Conservation (phyloP, 2,888 invertebrate species). For the Cataglyphis albicans region DNA sequence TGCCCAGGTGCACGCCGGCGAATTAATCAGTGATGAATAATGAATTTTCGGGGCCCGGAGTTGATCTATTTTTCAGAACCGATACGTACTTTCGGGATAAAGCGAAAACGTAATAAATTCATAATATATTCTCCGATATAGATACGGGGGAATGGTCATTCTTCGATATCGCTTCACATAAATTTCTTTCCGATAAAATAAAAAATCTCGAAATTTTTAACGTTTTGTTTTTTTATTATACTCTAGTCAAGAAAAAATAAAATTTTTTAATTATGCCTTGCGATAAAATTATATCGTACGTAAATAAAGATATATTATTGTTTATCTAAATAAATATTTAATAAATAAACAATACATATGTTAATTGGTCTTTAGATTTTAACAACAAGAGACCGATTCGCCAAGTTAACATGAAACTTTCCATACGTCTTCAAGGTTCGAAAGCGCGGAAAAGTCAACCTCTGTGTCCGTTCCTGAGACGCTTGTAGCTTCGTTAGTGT, state of each 20-base stretch:
- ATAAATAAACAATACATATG: not conserved
- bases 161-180: not conserved
- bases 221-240: not conserved
- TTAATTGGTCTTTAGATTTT: not conserved
- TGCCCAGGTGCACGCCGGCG: constrained; percentile 40
- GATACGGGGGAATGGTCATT: not conserved
- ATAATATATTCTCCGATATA: not conserved
- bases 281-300: not conserved
- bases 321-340: not conserved
- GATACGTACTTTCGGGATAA: not conserved
- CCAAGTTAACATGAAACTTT: not conserved
- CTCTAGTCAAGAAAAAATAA: not conserved
- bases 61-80: constrained; percentile 6
- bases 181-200: not conserved
- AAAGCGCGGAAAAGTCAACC: not conserved
- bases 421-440: not conserved
- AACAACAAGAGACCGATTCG: not conserved
- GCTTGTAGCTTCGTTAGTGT: constrained; percentile 49
- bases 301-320: not conserved
- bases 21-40: constrained; percentile 39
- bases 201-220: not conserved
- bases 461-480: not conserved
- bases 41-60: constrained; percentile 14
- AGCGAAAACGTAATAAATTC: constrained; percentile 7
- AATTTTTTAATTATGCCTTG: not conserved